Evolutionary conservation across 2,113 vertebrate genomes (phyloP).

Genomic region (Perca fluviatilis): DNA sequence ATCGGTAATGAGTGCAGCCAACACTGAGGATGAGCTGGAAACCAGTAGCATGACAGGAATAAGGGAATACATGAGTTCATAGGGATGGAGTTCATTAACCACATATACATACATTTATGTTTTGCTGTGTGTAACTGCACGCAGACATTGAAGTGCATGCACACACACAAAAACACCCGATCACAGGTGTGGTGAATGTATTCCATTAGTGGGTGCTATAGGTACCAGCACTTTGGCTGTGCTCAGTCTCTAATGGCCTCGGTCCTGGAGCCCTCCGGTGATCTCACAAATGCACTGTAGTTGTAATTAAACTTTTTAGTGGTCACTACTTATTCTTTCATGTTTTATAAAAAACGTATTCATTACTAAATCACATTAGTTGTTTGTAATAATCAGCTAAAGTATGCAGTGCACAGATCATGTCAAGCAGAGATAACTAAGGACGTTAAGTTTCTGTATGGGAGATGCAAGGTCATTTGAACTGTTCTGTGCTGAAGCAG

Average conservation of each 20-base stretch:
- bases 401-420: no score
- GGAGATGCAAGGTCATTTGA: no score
- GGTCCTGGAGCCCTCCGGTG: slow-evolving; percentile 47
- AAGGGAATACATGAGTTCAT: slow-evolving; percentile 8
- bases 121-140: neutral
- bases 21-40: slow-evolving; percentile 19
- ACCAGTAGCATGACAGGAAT: neutral
- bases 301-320: no score
- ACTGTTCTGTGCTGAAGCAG: no score
- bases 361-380: no score
- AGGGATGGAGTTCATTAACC: slow-evolving; percentile 29
- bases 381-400: no score
- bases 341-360: no score
- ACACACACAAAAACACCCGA: neutral
- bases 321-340: no score
- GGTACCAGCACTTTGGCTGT: slow-evolving; percentile 52
- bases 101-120: neutral
- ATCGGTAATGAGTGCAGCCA: neutral
- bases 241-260: slow-evolving; percentile 63
- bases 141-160: neutral
- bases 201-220: slow-evolving; percentile 63
- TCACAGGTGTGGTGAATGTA: slow-evolving; percentile 19
- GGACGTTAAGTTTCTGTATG: no score
- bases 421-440: no score
- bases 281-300: slow-evolving; percentile 41